Evolutionary conservation across 2,888 invertebrate genomes (phyloP), one percentile per base, ranked within the genome.

Genomic region (Pediacus dermestoides): DNA sequence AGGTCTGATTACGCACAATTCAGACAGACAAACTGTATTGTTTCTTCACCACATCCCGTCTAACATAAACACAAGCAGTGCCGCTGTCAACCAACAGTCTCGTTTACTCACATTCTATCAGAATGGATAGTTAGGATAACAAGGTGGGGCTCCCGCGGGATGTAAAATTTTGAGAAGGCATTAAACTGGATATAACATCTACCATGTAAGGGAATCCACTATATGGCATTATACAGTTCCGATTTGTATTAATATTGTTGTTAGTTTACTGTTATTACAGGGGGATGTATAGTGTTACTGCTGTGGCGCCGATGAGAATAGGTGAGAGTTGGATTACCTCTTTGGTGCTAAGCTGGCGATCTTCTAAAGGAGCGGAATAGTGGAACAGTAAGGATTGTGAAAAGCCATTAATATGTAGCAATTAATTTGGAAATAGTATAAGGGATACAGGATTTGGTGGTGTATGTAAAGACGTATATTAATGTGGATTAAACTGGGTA

Each of bases 241-340:
- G 48, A 48, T 50, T 48, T 50, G 44, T 48, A 48, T 50, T 50
- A 48, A 50, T 48, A 48, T 42, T 40, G 44, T 43, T 43, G 43
- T 44, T 50, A 42, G 46, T 44, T 44, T 44, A 44, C 27, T 38
- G 39, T 42, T 42, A 42, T 35, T 34, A 28, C 12, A 7, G 13
- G 3, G 12, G 28, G 28, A 13, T 11, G 28, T 28, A 42, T 34
- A 35, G 37, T 37, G 37, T 37, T 39, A 39, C 38, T 38, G 37
- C 35, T 30, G 41, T 31, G 27, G 37, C 23, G 43, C 33, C 11
- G 32, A 39, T 25, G 39, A 16, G 34, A 25, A 30, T 34, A 30
- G 30, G 27, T 46, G 30, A 41, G 39, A 32, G 33, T 37, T 43
- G 39, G 42, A 48, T 48, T 45, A 41, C 37, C 39, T 35, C 44